phyloP scores from a whole-genome alignment of 1,140 invertebrate genomes.

The Delia radicum region DNA sequence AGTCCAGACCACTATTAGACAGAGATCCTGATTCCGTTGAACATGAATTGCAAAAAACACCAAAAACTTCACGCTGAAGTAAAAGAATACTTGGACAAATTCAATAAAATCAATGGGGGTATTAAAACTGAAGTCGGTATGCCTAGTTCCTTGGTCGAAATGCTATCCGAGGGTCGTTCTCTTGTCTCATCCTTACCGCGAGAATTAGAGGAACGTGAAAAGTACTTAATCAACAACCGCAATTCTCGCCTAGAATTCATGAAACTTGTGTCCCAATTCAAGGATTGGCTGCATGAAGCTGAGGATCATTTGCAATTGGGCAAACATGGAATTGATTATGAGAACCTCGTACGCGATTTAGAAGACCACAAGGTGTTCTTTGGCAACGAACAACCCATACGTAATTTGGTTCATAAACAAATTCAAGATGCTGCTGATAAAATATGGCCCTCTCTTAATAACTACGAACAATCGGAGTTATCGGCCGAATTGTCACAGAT shows the following conservation, averaged over 20 bases:
- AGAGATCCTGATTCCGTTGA: constrained; percentile 78
- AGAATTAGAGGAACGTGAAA: constrained; percentile 75
- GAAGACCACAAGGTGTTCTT: constrained; percentile 87
- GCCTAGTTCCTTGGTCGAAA: constrained; percentile 75
- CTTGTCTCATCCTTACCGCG: constrained; percentile 74
- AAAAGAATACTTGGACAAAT: constrained; percentile 69
- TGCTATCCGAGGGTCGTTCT: constrained; percentile 78
- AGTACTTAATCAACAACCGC: constrained; percentile 79
- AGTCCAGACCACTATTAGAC: constrained; percentile 78
- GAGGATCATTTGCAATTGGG: constrained; percentile 73
- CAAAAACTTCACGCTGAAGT: constrained; percentile 69
- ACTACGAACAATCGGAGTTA: constrained; percentile 77
- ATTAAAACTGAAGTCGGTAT: constrained; percentile 73
- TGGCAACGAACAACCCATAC: constrained; percentile 72
- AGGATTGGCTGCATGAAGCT: constrained; percentile 83
- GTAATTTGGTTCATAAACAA: constrained; percentile 76
- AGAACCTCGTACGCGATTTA: constrained; percentile 77
- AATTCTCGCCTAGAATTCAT: constrained; percentile 74
- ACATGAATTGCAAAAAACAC: constrained; percentile 78
- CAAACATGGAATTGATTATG: constrained; percentile 84
- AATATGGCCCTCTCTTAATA: constrained; percentile 80
- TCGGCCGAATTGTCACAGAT: constrained; percentile 76
- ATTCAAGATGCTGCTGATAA: constrained; percentile 82
- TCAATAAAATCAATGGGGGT: constrained; percentile 66
- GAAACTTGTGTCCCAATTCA: constrained; percentile 72